A percentile compares a stretch with the other conserved stretches of the same genome.
phyloP scores from a whole-genome alignment of 2,113 vertebrate genomes.

The Nettapus auritus region DNA sequence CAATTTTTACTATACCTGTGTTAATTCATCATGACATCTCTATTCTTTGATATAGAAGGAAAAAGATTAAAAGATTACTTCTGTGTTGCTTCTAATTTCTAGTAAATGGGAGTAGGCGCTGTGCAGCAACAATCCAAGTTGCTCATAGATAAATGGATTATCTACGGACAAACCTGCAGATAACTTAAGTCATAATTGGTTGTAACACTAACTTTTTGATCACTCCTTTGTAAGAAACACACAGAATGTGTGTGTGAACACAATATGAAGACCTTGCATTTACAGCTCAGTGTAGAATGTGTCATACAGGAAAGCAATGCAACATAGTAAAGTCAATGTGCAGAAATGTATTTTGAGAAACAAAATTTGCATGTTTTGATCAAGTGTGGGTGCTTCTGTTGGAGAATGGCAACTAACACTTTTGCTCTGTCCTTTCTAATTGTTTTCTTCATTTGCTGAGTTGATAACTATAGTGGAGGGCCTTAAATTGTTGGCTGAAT shows the following conservation, averaged over 20 bases:
- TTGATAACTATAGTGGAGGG: background rate
- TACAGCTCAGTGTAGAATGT: background rate
- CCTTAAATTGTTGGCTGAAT: background rate
- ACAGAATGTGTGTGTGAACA: accelerated
- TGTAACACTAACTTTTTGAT: accelerated
- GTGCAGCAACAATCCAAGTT: background rate
- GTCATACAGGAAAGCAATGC: constrained; percentile 9
- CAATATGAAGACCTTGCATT: accelerated
- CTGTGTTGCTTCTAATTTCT: background rate
- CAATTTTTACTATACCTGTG: background rate
- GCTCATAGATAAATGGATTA: background rate
- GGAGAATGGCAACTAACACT: background rate
- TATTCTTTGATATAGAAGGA: background rate
- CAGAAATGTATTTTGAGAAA: background rate
- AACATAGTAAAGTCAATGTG: constrained; percentile 24
- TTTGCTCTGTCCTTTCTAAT: background rate
- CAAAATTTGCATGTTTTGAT: constrained; percentile 59
- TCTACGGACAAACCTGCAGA: background rate
- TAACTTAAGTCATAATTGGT: accelerated
- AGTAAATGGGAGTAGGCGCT: background rate
- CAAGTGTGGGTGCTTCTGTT: background rate
- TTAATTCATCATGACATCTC: background rate
- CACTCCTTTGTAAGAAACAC: accelerated
- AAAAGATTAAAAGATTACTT: background rate
- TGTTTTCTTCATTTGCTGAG: background rate